Base-by-base conservation (phyloP, 2,888 invertebrate species). In the Flexamia atlantica region DNA sequence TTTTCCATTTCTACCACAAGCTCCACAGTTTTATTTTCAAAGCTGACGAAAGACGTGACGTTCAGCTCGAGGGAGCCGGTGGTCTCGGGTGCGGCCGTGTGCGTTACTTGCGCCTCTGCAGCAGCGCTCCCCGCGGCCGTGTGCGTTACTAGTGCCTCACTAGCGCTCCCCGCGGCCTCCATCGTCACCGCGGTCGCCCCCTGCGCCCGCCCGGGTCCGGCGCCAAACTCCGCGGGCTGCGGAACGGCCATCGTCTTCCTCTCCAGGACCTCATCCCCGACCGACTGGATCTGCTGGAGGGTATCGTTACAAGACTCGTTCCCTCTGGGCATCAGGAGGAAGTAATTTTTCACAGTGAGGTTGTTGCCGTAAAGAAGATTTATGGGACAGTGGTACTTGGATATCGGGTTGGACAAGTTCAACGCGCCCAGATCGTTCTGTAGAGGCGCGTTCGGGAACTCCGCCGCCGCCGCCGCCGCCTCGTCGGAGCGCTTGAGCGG, bases 261-360 rank as follows among this genome's bases (percentile, higher is more conserved):
- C 28, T 28, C 64, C 0, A 28, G 14, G 0, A 1, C 1, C 14
- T 64, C 64, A 2, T 64, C 64, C 28, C 64, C 30, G 28, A 28
- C 64, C 14, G 28, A 17, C 17, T 64, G 20, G 17, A 64, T 20
- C 30, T 64, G 17, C 30, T 30, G 17, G 4, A 64, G 7, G 14
- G 28, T 28, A 17, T 64, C 64, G 30, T 64, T 64, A 3, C 28
- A 28, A 30, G 64, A 25, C 14, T 30, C 64, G 64, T 46, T 50
- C 0, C 28, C 46, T 72, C 23, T 3, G 10, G 76, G 76, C 3
- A 76, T 23, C 14, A 76, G 10, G 5, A 76, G 25, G 17, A 76
- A 76, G 50, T 46, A 76, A 42, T 76, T 76, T 76, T 76, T 42
- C 28, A 76, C 76, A 3, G 76, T 76, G 20, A 76, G 25, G 17